phyloP scores from a whole-genome alignment of 1,140 invertebrate species.

The Temnothorax longispinosus region DNA sequence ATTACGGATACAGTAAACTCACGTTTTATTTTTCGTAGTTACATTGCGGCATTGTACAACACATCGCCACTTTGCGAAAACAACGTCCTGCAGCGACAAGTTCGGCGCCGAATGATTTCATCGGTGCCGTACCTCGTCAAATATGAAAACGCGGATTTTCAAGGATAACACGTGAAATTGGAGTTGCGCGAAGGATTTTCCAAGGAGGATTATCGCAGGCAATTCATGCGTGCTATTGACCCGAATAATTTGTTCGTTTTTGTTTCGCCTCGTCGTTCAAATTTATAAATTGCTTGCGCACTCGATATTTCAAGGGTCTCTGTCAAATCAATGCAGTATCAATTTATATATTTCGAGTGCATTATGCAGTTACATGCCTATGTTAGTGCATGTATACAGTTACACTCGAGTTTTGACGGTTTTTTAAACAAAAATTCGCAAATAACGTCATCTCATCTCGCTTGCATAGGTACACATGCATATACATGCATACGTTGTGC shows the following conservation, averaged over 20 bases:
- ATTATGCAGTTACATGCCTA: constrained; percentile 2
- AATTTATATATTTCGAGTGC: not conserved
- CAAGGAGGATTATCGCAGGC: constrained; percentile 43
- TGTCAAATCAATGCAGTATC: not conserved
- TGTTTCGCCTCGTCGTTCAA: not conserved
- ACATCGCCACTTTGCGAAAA: not conserved
- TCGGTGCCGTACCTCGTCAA: not conserved
- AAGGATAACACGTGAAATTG: constrained; percentile 41
- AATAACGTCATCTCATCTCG: not conserved
- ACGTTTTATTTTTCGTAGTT: constrained; percentile 15
- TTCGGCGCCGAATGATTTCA: constrained; percentile 2
- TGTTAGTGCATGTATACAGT: too few species aligned
- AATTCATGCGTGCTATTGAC: constrained; percentile 27
- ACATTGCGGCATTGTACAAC: not conserved
- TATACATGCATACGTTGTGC: not conserved
- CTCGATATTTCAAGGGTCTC: not conserved
- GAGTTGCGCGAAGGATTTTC: constrained; percentile 41
- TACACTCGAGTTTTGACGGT: not conserved
- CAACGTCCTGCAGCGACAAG: not conserved
- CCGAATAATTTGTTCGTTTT: constrained; percentile 15
- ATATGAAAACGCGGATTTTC: constrained; percentile 38
- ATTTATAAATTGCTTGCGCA: not conserved
- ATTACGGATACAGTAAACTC: not conserved
- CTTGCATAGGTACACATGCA: not conserved
- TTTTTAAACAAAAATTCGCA: not conserved